Percentiles rank a stretch among this genome's conserved stretches.
These are phyloP conservation scores for Littorina saxatilis DNA, from an alignment of 1,140 invertebrate genomes.

Conservation along the genomic window DNA sequence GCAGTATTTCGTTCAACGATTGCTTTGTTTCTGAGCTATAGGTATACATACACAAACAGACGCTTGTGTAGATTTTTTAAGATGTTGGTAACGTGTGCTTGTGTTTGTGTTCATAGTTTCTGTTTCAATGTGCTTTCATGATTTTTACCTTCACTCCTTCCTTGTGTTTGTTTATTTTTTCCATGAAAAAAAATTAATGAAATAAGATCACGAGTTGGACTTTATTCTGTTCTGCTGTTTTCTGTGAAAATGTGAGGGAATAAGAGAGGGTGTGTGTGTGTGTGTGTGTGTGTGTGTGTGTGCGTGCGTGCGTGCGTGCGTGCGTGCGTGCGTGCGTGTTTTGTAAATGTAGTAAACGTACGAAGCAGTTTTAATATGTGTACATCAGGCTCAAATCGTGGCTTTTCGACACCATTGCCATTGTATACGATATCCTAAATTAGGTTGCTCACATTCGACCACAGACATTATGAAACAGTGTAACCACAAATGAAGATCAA, in stretches of 20 bases:
- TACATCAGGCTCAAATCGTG: no score
- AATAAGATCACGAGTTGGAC: neutral
- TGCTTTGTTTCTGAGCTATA: neutral
- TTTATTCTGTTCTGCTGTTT: neutral
- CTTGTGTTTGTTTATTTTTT: slow-evolving; percentile 16
- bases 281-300: slow-evolving; percentile 17
- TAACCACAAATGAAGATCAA: no score
- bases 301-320: slow-evolving; percentile 9
- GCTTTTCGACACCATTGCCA: no score
- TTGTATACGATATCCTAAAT: no score
- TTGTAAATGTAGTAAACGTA: neutral
- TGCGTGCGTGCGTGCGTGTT: neutral
- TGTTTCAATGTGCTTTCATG: slow-evolving; percentile 22
- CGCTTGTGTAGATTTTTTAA: no score
- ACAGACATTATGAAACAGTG: no score
- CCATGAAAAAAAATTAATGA: slow-evolving; percentile 10
- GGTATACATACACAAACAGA: neutral
- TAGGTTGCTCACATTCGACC: no score
- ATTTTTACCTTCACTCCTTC: slow-evolving; percentile 6
- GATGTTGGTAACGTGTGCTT: slow-evolving; percentile 3
- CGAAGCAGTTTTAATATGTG: no score
- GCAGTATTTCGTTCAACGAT: neutral
- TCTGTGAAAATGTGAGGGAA: neutral
- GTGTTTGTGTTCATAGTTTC: neutral
- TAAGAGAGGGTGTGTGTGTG: neutral